Evolutionary conservation across 2,113 vertebrate genomes (phyloP), one percentile per base, ranked within the genome.

Genomic region (Steatornis caripensis): DNA sequence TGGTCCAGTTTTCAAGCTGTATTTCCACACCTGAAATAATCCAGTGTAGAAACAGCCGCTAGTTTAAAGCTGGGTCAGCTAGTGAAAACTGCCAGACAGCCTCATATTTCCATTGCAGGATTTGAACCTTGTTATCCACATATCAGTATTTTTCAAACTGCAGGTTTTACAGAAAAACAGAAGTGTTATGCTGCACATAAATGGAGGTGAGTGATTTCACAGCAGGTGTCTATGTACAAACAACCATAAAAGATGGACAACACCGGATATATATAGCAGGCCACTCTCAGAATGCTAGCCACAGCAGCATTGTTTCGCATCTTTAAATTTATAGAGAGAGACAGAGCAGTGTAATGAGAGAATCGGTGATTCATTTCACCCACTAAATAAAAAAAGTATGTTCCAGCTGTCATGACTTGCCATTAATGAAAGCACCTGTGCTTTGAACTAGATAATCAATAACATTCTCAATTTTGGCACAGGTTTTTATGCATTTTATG

Each of bases 381-480:
- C 39, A 41, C 85, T 90, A 92, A 96, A 96, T 85, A 96, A 94
- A 92, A 95, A 48, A 96, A 80, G 66, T 62, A 84, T 92, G 82
- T 78, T 95, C 83, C 90, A 96, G 75, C 82, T 90, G 83, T 85
- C 90, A 90, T 90, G 70, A 70, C 68, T 80, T 88, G 64, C 60
- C 82, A 48, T 83, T 93, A 94, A 90, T 48, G 87, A 96, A 96
- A 91, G 66, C 82, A 95, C 78, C 91, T 96, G 90, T 86, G 71
- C 90, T 96, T 96, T 96, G 92, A 96, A 94, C 93, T 88, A 74
- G 71, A 93, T 91, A 94, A 95, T 94, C 90, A 94, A 58, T 91
- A 96, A 87, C 91, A 96, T 13, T 68, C 77, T 51, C 46, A 1
- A 0, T 77, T 96, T 96, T 95, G 79, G 60, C 93, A 46, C 24